Evolutionary conservation across 2,888 invertebrate species (phyloP).

Genomic region (Entomobrya multifasciata): DNA sequence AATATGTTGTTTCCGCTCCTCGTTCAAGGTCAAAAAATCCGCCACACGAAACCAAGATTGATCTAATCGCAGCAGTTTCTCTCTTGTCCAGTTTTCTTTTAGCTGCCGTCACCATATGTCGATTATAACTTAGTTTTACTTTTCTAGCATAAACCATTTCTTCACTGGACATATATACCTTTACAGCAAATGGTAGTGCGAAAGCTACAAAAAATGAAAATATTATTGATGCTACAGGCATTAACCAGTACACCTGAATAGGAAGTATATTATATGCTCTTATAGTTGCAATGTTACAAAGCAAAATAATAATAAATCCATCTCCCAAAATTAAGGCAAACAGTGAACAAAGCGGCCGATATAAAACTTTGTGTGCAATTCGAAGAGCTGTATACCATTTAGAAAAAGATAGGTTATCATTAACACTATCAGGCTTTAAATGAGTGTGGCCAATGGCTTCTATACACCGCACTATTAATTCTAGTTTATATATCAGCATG

Average conservation of each 20-base stretch:
- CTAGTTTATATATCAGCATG: neutral
- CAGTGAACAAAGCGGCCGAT: neutral
- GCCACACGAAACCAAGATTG: too few relatives aligned
- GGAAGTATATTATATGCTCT: neutral
- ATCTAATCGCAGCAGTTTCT: too few relatives aligned
- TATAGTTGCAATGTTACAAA: conserved; percentile 5
- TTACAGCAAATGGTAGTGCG: neutral
- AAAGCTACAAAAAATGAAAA: neutral
- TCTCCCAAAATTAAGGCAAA: neutral
- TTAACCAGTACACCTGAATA: conserved; percentile 8
- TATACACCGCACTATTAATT: neutral
- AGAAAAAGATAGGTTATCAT: neutral
- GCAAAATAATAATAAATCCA: too few relatives aligned
- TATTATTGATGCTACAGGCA: neutral
- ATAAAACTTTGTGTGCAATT: neutral
- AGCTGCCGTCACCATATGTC: too few relatives aligned
- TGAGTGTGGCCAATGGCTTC: neutral
- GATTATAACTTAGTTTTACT: too few relatives aligned
- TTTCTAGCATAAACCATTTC: too few relatives aligned
- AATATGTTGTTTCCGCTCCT: too few relatives aligned
- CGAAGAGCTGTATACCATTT: neutral
- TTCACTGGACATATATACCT: neutral
- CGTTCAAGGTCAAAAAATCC: too few relatives aligned
- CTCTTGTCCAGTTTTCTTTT: too few relatives aligned
- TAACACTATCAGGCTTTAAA: neutral